Base-by-base conservation (phyloP, 2,797 vertebrate species). In the Liasis olivaceus region DNA sequence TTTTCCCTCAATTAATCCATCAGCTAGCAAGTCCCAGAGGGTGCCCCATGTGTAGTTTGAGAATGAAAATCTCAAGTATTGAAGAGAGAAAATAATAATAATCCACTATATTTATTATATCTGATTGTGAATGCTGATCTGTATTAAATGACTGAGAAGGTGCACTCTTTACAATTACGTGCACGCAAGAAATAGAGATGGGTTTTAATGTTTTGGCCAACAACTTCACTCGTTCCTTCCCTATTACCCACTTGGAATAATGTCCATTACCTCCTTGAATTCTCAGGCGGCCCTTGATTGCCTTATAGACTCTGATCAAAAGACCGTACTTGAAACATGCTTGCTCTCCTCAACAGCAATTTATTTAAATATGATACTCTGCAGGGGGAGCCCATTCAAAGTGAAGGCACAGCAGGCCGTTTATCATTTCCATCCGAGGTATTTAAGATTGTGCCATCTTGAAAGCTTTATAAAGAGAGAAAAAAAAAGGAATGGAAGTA, bases 301-400 rank as follows among this genome's bases (percentile, higher is more conserved):
- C 97, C 93, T 96, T 96, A 96, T 96, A 97, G 96, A 96, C 95
- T 94, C 96, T 98, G 97, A 98, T 98, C 97, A 98, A 98, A 98
- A 98, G 97, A 86, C 92, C 96, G 96, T 91, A 90, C 94, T 95
- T 95, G 91, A 97, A 97, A 96, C 96, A 95, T 96, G 94, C 96
- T 97, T 47, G 9, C 95, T 96, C 94, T 97, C 96, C 94, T 97
- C 96, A 96, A 97, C 96, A 95, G 97, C 97, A 98, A 98, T 98
- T 98, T 98, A 97, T 97, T 98, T 97, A 97, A 98, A 98, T 96
- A 97, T 97, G 97, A 98, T 98, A 98, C 97, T 97, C 97, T 96
- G 96, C 97, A 97, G 97, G 97, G 97, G 97, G 97, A 97, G 20
- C 91, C 91, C 92, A 95, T 98, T 98, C 97, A 97, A 98, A 98